phyloP scores from a whole-genome alignment of 2,113 vertebrate genomes.

The Nanorana parkeri region DNA sequence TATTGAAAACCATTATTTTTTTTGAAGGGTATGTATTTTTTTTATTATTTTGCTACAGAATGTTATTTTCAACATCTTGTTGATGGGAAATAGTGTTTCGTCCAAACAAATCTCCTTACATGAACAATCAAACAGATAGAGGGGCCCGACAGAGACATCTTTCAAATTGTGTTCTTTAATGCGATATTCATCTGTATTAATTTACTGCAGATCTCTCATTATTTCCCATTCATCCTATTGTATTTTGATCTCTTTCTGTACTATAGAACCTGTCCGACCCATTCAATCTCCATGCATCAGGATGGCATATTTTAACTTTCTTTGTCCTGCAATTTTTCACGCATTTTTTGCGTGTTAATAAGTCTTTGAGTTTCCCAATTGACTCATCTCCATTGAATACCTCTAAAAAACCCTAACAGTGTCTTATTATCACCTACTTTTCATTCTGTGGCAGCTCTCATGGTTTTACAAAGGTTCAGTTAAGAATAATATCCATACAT shows the following conservation, averaged over 20 bases:
- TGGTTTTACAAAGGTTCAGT: constrained; percentile 2
- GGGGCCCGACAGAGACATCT: background rate
- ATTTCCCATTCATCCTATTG: background rate
- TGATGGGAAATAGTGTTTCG: too few relatives aligned
- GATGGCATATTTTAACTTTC: constrained; percentile 18
- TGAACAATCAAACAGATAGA: too few relatives aligned
- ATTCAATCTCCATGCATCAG: background rate
- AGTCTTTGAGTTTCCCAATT: constrained; percentile 20
- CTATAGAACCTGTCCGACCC: background rate
- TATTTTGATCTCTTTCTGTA: background rate
- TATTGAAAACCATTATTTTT: too few relatives aligned
- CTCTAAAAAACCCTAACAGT: constrained; percentile 12
- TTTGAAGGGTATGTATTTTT: too few relatives aligned
- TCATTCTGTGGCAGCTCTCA: constrained; percentile 7
- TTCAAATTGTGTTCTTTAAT: background rate
- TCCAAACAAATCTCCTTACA: too few relatives aligned
- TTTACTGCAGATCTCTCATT: background rate
- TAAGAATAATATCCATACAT: constrained; percentile 7
- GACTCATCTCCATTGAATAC: constrained; percentile 21
- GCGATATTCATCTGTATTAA: background rate
- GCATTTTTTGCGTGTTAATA: constrained; percentile 35
- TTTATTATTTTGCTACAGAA: too few relatives aligned
- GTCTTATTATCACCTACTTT: constrained; percentile 20
- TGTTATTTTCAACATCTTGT: too few relatives aligned
- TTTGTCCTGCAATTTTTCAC: constrained; percentile 21